Evolutionary conservation across 2,888 invertebrate species (phyloP).

Genomic region (Sinohyriopsis cumingii): DNA sequence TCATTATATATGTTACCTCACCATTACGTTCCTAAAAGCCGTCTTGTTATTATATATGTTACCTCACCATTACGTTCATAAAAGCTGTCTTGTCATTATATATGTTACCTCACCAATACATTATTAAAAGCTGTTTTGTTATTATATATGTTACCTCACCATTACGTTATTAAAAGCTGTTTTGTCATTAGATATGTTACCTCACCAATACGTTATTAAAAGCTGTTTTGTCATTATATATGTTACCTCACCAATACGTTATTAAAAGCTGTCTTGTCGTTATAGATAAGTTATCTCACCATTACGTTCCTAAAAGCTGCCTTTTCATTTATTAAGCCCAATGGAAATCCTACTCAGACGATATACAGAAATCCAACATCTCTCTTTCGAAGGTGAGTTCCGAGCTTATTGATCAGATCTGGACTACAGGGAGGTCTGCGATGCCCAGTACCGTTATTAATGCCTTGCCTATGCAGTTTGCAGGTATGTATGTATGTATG

Average conservation of each 20-base stretch:
- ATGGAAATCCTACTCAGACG: slow-evolving; percentile 36
- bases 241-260: no score
- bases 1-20: not conserved
- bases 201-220: no score
- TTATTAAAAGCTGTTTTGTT: not conserved
- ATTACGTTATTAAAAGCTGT: not conserved
- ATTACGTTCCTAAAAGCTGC: no score
- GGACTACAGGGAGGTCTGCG: slow-evolving; percentile 76
- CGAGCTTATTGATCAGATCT: slow-evolving; percentile 85
- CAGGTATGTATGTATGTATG: slow-evolving; percentile 72
- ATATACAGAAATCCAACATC: slow-evolving; percentile 26
- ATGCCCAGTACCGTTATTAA: slow-evolving; percentile 77
- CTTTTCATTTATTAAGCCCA: slow-evolving; percentile 20
- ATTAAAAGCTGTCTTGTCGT: not conserved
- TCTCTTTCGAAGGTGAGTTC: slow-evolving; percentile 27
- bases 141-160: no score
- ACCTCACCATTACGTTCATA: no score
- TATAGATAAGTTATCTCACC: no score
- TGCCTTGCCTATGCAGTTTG: slow-evolving; percentile 77
- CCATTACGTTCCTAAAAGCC: no score
- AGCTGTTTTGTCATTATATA: not conserved
- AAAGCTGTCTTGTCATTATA: not conserved
- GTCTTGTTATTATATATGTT: not conserved
- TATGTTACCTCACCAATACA: no score
- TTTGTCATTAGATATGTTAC: not conserved